phyloP scores from a whole-genome alignment of 2,113 vertebrate genomes.

The Rhagologus leucostigma region DNA sequence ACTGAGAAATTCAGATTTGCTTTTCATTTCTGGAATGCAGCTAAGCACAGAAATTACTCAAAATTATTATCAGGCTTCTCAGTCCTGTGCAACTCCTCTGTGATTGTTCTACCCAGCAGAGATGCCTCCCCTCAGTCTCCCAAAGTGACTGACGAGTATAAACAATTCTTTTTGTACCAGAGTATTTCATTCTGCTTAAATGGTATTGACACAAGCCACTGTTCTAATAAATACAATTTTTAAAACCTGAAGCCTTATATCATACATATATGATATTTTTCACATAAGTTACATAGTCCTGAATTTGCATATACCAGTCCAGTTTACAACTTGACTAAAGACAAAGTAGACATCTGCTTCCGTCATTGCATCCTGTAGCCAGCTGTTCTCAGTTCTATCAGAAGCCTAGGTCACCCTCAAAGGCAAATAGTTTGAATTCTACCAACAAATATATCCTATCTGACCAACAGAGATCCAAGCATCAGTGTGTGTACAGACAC shows the following conservation, averaged over 20 bases:
- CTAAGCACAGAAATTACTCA: slow-evolving; percentile 4
- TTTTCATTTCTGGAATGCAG: slow-evolving; percentile 6
- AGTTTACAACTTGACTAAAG: not conserved
- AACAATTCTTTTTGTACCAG: not conserved
- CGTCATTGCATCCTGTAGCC: not conserved
- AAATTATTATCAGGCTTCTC: not conserved
- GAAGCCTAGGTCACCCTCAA: not conserved
- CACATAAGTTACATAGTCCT: not conserved
- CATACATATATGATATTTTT: not conserved
- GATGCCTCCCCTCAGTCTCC: not conserved
- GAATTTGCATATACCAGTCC: not conserved
- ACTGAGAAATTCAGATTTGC: slow-evolving; percentile 30
- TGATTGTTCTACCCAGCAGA: not conserved
- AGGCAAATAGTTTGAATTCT: not conserved
- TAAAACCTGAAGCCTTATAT: not conserved
- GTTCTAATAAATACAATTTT: not conserved
- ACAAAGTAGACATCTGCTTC: not conserved
- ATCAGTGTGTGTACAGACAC: not conserved
- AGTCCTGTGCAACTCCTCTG: not conserved
- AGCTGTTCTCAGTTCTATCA: not conserved
- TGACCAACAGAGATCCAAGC: not conserved
- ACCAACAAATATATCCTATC: not conserved
- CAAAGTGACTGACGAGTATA: not conserved
- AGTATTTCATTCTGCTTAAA: not conserved
- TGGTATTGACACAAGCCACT: not conserved